A percentile compares a stretch with the other conserved stretches of the same genome.
Conservation (phyloP, 1,140 invertebrate species). For the Papilio machaon region DNA sequence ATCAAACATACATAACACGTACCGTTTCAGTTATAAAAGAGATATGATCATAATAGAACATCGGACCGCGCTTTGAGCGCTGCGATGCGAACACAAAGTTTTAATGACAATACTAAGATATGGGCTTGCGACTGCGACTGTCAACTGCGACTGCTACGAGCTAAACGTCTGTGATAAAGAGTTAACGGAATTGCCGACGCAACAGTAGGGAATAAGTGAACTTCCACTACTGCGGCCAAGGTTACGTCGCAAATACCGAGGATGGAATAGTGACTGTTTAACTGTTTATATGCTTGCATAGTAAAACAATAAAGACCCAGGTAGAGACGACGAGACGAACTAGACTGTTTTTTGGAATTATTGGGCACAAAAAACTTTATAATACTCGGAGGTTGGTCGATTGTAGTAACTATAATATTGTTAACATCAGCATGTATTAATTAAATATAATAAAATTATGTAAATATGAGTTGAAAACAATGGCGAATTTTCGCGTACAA, state of each 20-base stretch:
- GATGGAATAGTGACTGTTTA: not conserved
- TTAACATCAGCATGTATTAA: not conserved
- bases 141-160: not conserved
- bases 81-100: slow-evolving; percentile 24
- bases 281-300: not conserved
- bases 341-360: too few species aligned
- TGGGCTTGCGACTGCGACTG: not conserved
- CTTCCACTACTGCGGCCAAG: slow-evolving; percentile 6
- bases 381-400: not conserved
- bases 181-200: slow-evolving; percentile 31
- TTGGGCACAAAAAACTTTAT: not conserved
- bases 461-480: not conserved
- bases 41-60: not conserved
- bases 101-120: slow-evolving; percentile 34
- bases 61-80: not conserved
- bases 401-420: not conserved
- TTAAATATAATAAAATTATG: not conserved
- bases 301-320: not conserved
- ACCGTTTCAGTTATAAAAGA: not conserved
- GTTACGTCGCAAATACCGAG: not conserved
- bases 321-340: too few species aligned
- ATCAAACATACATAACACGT: not conserved
- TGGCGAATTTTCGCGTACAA: not conserved
- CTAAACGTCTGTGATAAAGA: slow-evolving; percentile 36
- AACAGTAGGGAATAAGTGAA: slow-evolving; percentile 36